Percentiles rank a stretch among this genome's conserved stretches.
Evolutionary conservation across 1,140 invertebrate genomes (phyloP).

Genomic region (Centruroides sculpturatus): DNA sequence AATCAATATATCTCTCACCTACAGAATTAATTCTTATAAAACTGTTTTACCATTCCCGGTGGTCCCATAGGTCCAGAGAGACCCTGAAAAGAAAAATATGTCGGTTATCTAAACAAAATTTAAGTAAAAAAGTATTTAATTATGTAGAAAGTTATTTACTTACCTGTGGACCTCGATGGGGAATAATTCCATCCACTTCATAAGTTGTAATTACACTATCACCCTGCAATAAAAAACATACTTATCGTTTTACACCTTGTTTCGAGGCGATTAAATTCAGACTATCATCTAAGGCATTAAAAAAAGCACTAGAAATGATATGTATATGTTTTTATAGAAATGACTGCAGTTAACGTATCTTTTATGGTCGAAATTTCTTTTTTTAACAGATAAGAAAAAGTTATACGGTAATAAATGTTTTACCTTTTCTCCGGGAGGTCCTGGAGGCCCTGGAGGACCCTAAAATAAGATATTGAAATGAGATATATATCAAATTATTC

Average conservation of each 20-base stretch:
- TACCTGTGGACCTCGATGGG: slow-evolving; percentile 10
- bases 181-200: slow-evolving; percentile 7
- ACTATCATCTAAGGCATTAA: no score
- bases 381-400: no score
- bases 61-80: slow-evolving; percentile 4
- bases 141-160: no score
- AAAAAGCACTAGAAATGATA: no score
- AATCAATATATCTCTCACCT: no score
- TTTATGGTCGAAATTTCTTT: no score
- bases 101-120: background rate
- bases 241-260: no score
- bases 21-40: no score
- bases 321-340: no score
- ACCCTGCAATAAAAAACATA: slow-evolving; percentile 3
- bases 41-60: slow-evolving; percentile 8
- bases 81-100: slow-evolving; percentile 3
- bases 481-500: background rate
- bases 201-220: slow-evolving; percentile 10
- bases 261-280: no score
- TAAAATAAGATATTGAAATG: background rate
- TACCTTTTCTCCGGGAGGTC: slow-evolving; percentile 12
- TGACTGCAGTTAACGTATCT: no score
- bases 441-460: slow-evolving; percentile 12
- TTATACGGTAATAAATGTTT: background rate
- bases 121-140: no score